These are phyloP conservation scores for Dasysyrphus tricinctus DNA, from an alignment of 2,888 invertebrate species.

Conservation along the genomic window DNA sequence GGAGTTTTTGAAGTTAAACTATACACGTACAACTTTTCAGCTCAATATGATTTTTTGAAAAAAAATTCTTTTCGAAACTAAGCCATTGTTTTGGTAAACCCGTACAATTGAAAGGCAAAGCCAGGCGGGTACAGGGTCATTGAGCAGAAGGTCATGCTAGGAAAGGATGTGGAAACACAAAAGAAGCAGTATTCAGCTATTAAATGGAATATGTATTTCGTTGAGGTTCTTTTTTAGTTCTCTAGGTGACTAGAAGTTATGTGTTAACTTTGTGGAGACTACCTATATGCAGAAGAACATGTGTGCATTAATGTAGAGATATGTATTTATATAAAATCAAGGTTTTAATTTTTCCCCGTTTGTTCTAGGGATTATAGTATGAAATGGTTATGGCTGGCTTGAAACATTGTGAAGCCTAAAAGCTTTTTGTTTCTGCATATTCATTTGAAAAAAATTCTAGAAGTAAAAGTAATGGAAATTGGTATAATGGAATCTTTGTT, in stretches of 20 bases:
- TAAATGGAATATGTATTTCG: constrained; percentile 45
- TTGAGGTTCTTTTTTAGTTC: constrained; percentile 23
- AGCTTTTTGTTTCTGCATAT: not conserved
- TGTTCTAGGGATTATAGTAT: not conserved
- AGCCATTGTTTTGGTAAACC: constrained; percentile 57
- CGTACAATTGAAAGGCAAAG: constrained; percentile 36
- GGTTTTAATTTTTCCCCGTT: constrained; percentile 4
- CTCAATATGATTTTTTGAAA: constrained; percentile 7
- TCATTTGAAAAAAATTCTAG: not conserved
- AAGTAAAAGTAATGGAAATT: not conserved
- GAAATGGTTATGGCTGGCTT: not conserved
- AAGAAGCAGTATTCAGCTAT: constrained; percentile 15
- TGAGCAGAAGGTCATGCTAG: constrained; percentile 53
- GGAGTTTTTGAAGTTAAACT: constrained; percentile 49
- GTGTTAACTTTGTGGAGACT: constrained; percentile 7
- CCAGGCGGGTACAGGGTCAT: constrained; percentile 55
- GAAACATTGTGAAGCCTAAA: constrained; percentile 1
- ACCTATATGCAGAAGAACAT: constrained; percentile 13
- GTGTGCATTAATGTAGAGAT: not conserved
- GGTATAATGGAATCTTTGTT: not conserved
- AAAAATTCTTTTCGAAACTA: constrained; percentile 42
- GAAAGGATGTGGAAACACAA: constrained; percentile 64
- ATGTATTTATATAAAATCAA: constrained; percentile 21
- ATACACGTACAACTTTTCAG: constrained; percentile 21
- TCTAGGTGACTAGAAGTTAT: constrained; percentile 8